Conservation (phyloP, 2,888 invertebrate species). For the Scaptomyza cyrtandrae region DNA sequence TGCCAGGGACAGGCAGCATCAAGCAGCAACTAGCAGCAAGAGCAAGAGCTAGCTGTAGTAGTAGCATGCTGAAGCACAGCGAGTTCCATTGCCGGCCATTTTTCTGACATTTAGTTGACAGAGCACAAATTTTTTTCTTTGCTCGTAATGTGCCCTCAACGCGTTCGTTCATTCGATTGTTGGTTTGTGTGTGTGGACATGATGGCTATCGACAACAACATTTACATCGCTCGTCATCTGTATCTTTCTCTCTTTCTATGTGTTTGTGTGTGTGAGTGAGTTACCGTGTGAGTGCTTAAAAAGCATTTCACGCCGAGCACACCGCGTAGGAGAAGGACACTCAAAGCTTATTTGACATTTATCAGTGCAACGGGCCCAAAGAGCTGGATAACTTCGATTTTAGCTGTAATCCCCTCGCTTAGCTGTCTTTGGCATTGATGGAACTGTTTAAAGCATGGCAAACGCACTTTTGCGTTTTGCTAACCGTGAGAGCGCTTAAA, state of each 20-base stretch:
- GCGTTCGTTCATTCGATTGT: constrained; percentile 29
- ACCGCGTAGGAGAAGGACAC: constrained; percentile 33
- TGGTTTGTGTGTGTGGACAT: constrained; percentile 20
- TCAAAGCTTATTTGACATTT: constrained; percentile 76
- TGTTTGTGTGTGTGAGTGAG: constrained; percentile 6
- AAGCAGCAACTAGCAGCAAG: constrained; percentile 25
- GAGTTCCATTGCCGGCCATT: constrained; percentile 63
- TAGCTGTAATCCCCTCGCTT: not conserved
- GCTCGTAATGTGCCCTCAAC: constrained; percentile 69
- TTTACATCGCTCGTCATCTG: constrained; percentile 44
- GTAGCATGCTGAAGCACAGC: constrained; percentile 34
- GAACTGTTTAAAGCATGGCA: constrained; percentile 64
- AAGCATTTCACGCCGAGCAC: constrained; percentile 66
- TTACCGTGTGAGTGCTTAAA: constrained; percentile 67
- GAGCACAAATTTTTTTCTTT: constrained; percentile 72
- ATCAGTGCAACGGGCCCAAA: constrained; percentile 59
- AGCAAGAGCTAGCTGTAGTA: constrained; percentile 4
- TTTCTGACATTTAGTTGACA: constrained; percentile 80
- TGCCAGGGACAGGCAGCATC: constrained; percentile 58
- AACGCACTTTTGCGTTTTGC: constrained; percentile 41
- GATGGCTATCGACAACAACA: constrained; percentile 46
- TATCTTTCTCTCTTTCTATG: not conserved
- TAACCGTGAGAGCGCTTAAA: constrained; percentile 56
- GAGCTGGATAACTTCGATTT: constrained; percentile 59
- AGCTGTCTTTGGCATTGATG: constrained; percentile 64